phyloP scores from a whole-genome alignment of 92 coral and sea anemone genomes.

The Epizoanthus scotinus region DNA sequence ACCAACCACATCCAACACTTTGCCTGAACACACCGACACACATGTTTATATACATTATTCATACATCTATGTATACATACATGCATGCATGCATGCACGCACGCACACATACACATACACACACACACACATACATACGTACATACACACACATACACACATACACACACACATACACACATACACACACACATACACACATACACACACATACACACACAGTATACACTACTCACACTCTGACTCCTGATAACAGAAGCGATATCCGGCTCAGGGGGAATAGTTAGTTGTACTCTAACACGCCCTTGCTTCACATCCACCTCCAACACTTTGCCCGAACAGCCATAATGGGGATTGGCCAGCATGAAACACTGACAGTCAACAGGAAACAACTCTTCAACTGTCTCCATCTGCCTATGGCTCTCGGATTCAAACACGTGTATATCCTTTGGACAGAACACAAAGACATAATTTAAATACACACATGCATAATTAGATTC shows the following conservation, averaged over 20 bases:
- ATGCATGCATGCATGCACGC: too few species aligned
- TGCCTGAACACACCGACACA: too few species aligned
- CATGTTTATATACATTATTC: too few species aligned
- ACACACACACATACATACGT: too few species aligned
- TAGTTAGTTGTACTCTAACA: slow-evolving; percentile 86
- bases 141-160: too few species aligned
- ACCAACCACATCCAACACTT: too few species aligned
- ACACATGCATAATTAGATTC: not conserved
- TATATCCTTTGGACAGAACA: slow-evolving; percentile 63
- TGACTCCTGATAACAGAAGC: slow-evolving; percentile 58
- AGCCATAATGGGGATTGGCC: slow-evolving; percentile 91
- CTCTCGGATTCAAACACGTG: slow-evolving; percentile 70
- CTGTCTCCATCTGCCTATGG: slow-evolving; percentile 58
- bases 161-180: too few species aligned
- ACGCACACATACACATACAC: too few species aligned
- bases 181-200: too few species aligned
- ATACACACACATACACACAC: too few species aligned
- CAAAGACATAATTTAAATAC: not conserved
- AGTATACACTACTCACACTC: slow-evolving; percentile 41
- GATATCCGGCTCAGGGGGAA: slow-evolving; percentile 88
- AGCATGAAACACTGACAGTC: slow-evolving; percentile 90
- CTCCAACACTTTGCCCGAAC: slow-evolving; percentile 90
- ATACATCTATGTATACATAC: too few species aligned
- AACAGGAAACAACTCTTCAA: slow-evolving; percentile 89
- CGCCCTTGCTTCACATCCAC: slow-evolving; percentile 92